Percentiles rank a stretch among this genome's conserved stretches.
These are phyloP conservation scores for Neolamprologus variostigma DNA, from an alignment of 2,113 vertebrate species.

Conservation along the genomic window DNA sequence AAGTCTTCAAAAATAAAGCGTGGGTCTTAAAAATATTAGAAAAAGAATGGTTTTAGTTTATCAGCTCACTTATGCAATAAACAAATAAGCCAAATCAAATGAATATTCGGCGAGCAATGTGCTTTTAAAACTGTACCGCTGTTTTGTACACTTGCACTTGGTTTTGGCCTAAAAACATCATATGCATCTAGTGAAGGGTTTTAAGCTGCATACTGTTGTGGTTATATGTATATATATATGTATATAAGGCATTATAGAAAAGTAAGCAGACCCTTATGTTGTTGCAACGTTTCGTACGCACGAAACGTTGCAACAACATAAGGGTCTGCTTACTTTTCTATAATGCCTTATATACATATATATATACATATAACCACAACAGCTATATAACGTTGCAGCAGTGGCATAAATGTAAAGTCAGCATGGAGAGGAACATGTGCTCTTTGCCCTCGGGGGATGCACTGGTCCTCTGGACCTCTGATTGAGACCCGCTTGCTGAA, in stretches of 20 bases:
- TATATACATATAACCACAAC: not conserved
- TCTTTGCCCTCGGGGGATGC: slow-evolving; percentile 1
- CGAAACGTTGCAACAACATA: not conserved
- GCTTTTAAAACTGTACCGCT: not conserved
- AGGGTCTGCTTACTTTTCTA: not conserved
- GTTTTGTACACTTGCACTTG: not conserved
- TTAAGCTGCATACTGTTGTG: not conserved
- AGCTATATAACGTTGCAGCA: not conserved
- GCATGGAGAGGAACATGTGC: not conserved
- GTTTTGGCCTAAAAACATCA: not conserved
- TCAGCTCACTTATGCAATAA: not conserved
- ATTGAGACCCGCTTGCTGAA: slow-evolving; percentile 49
- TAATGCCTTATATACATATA: not conserved
- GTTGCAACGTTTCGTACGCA: not conserved
- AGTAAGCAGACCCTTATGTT: not conserved
- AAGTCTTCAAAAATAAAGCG: not conserved
- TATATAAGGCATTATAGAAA: not conserved
- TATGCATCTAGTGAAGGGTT: not conserved
- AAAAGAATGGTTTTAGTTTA: not conserved
- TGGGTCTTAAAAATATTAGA: not conserved
- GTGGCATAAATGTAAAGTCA: not conserved
- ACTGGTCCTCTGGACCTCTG: slow-evolving; percentile 20
- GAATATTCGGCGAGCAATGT: not conserved
- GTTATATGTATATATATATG: not conserved
- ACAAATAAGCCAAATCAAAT: not conserved